Percentiles rank a stretch among this genome's conserved stretches.
These are phyloP conservation scores for Mystacides longicornis DNA, from an alignment of 2,888 invertebrate species.

Conservation along the genomic window DNA sequence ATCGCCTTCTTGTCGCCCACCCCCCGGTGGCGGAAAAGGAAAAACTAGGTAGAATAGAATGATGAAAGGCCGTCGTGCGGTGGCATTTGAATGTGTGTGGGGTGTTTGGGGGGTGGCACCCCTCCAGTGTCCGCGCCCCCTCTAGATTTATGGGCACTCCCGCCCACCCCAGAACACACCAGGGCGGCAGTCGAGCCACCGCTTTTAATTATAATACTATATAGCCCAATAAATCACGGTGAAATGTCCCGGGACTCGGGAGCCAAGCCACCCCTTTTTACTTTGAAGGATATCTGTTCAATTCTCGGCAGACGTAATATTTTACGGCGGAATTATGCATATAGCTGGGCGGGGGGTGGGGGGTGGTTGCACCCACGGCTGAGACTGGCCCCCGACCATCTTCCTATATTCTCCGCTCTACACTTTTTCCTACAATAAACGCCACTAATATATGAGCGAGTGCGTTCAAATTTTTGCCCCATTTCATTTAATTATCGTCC, in stretches of 20 bases:
- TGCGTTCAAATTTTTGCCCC: slow-evolving; percentile 26
- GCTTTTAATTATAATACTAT: slow-evolving; percentile 76
- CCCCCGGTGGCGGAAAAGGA: slow-evolving; percentile 28
- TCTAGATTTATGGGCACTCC: slow-evolving; percentile 26
- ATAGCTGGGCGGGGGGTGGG: slow-evolving; percentile 19
- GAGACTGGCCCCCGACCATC: slow-evolving; percentile 5
- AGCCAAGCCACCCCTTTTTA: slow-evolving; percentile 30
- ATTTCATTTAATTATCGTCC: slow-evolving; percentile 27
- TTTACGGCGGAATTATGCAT: slow-evolving; percentile 60
- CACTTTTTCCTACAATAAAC: slow-evolving; percentile 25
- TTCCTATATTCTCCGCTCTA: slow-evolving; percentile 6
- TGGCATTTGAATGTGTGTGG: slow-evolving; percentile 27
- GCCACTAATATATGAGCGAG: slow-evolving; percentile 24
- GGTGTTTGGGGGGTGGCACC: slow-evolving; percentile 35
- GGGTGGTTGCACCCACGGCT: neutral
- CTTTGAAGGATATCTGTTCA: slow-evolving; percentile 59
- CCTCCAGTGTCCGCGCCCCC: slow-evolving; percentile 29
- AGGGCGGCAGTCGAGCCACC: slow-evolving; percentile 33
- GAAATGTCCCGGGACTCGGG: slow-evolving; percentile 30
- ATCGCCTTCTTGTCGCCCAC: slow-evolving; percentile 17
- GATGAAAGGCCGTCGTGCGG: slow-evolving; percentile 26
- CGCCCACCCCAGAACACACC: slow-evolving; percentile 26
- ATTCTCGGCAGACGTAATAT: slow-evolving; percentile 58
- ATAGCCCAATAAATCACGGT: slow-evolving; percentile 66
- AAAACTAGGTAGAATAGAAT: slow-evolving; percentile 30